Evolutionary conservation across 2,797 vertebrate genomes (phyloP).

Genomic region (Ateles fusciceps): DNA sequence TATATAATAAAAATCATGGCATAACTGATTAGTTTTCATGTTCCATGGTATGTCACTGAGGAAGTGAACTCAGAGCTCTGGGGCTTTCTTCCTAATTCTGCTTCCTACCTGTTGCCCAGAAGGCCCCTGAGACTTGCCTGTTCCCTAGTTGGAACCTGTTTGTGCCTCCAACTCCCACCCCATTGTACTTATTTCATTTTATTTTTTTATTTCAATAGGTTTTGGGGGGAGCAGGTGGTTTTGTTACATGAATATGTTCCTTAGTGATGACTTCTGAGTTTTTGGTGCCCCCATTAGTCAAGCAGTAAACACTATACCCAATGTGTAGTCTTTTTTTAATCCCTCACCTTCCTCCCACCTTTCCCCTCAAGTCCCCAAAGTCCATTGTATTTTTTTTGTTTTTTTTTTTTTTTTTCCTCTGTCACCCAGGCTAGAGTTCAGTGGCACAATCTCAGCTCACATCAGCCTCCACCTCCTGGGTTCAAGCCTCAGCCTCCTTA

Average conservation of each 20-base stretch:
- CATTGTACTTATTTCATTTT: background rate
- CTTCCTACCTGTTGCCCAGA: background rate
- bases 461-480: background rate
- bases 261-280: background rate
- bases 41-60: background rate
- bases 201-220: background rate
- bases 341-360: background rate
- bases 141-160: background rate
- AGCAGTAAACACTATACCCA: background rate
- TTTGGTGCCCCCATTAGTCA: background rate
- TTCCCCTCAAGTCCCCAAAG: background rate
- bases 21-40: slow-evolving; percentile 66
- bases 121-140: background rate
- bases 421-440: background rate
- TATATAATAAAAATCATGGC: slow-evolving; percentile 65
- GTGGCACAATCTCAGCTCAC: background rate
- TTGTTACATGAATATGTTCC: background rate
- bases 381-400: background rate
- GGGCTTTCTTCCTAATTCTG: background rate
- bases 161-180: background rate
- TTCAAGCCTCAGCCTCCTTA: background rate
- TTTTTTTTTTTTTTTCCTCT: background rate
- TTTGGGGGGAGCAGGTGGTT: background rate
- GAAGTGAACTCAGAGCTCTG: slow-evolving; percentile 3
- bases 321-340: background rate